Base-by-base conservation (phyloP, 2,113 vertebrate genomes). In the Perognathus longimembris region DNA sequence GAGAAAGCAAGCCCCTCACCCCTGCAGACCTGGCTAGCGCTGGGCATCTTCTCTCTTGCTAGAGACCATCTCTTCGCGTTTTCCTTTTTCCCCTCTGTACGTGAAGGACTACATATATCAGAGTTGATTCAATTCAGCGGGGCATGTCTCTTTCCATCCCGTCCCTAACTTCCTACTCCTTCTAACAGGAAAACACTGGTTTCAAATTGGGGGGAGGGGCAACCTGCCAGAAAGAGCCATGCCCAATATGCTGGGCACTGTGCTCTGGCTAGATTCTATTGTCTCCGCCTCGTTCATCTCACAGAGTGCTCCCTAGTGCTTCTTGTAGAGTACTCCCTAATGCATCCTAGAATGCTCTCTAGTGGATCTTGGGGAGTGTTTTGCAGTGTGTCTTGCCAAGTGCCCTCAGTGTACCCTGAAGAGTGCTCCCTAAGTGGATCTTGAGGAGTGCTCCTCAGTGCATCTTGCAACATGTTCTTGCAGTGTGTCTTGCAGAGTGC, bases 1-100 rank as follows among this genome's bases (percentile, higher is more conserved):
- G 57, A 1, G 34, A 38, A 3, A 11, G 59, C 5, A 26, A 11
- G 64, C 57, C 66, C 42, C 66, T 9, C 0, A n/a, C 40, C 18
- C 5, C 0, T 2, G 3, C 4, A 5, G 28, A 3, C 0, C 3
- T 5, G 20, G 34, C 1, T 1, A 26, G 34, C 21, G 21, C 2
- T 0, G 3, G 0, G 28, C 22, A 11, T 28, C n/a, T 5, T 28
- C 15, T 28, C 42, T 8, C 36, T 12, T n/a, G 57, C 34, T 6
- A 11, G 11, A 32, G 24, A 18, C 2, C 3, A n/a, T 17, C 50
- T 50, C 34, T 59, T 36, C 69, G 18, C 3, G 20, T 14, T 30
- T 85, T 54, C 50, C 82, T 38, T 36, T 64, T 71, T 40, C 24
- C 59, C 66, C 54, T 18, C 17, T 73, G 38, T 40, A 45, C 20